Evolutionary conservation across 2,113 vertebrate genomes (phyloP).

Genomic region (Ceratotherium simum): DNA sequence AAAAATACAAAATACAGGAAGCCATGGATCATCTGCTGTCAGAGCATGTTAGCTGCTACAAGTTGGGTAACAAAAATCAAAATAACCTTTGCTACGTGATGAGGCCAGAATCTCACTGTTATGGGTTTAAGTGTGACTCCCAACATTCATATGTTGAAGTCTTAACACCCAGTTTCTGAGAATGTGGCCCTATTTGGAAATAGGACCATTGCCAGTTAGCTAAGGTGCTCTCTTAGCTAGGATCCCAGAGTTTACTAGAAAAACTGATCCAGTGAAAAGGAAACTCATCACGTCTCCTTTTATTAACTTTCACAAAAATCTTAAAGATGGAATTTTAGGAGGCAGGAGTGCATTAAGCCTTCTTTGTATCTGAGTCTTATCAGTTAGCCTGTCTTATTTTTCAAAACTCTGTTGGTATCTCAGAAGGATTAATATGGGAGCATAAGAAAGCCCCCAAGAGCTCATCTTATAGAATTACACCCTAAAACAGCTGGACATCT

Average conservation of each 20-base stretch:
- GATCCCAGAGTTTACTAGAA: background rate
- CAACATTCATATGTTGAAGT: background rate
- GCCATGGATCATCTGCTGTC: background rate
- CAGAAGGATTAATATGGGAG: background rate
- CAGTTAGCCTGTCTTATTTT: background rate
- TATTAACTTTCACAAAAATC: background rate
- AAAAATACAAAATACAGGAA: background rate
- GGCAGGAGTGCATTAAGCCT: background rate
- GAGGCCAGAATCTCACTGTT: background rate
- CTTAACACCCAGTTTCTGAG: background rate
- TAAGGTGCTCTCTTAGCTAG: background rate
- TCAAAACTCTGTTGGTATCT: background rate
- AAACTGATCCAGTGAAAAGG: background rate
- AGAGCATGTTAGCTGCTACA: background rate
- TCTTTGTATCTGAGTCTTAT: background rate
- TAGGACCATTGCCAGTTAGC: background rate
- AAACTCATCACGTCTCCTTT: background rate
- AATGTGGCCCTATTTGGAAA: slow-evolving; percentile 46
- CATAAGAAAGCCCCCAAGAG: background rate
- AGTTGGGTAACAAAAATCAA: background rate
- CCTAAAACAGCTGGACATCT: background rate
- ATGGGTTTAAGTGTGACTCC: background rate
- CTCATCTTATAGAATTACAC: background rate
- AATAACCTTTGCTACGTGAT: background rate
- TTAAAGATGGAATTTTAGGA: background rate